A percentile compares a stretch with the other conserved stretches of the same genome.
phyloP scores from a whole-genome alignment of 2,113 vertebrate species.

The Balaeniceps rex region DNA sequence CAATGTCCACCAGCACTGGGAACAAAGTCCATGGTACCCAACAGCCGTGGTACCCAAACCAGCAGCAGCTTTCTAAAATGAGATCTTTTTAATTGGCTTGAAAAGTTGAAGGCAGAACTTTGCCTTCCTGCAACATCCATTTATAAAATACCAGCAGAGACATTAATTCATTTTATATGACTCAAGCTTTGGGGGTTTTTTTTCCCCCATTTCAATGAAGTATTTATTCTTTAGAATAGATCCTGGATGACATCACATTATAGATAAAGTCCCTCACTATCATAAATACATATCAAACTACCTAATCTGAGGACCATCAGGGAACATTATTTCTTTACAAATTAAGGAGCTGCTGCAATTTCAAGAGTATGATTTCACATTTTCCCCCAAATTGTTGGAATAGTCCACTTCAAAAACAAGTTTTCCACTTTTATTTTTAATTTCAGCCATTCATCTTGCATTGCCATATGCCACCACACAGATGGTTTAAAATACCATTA shows the following conservation, averaged over 20 bases:
- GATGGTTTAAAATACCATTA: background rate
- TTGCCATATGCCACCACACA: background rate
- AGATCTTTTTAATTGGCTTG: background rate
- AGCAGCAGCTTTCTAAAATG: background rate
- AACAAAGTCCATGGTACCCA: background rate
- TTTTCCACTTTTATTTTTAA: background rate
- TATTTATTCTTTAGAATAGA: background rate
- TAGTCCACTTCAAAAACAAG: background rate
- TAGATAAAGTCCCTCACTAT: background rate
- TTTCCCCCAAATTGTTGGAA: background rate
- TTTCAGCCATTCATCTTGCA: background rate
- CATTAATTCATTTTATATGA: background rate
- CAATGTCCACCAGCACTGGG: fast-evolving
- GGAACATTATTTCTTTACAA: background rate
- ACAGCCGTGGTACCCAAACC: background rate
- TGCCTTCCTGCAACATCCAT: background rate
- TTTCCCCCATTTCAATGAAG: background rate
- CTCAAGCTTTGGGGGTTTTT: background rate
- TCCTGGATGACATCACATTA: fast-evolving
- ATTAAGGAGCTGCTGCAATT: background rate
- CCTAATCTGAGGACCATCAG: background rate
- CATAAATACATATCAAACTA: background rate
- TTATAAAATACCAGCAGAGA: background rate
- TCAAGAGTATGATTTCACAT: background rate
- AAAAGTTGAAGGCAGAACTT: background rate